phyloP scores from a whole-genome alignment of 2,113 vertebrate genomes.

The Silurus asotus region DNA sequence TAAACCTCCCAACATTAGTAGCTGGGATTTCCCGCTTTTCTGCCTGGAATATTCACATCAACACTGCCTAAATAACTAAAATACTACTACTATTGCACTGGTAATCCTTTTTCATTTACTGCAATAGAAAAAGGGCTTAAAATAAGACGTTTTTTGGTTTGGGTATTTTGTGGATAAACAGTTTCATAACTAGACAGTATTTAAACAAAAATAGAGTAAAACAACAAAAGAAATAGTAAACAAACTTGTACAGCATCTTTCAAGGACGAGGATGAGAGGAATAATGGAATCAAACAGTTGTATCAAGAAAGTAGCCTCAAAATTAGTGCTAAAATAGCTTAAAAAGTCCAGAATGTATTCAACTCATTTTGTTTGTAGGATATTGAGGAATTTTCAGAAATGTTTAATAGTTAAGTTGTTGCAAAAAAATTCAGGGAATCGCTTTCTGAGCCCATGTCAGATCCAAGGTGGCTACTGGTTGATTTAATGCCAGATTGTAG shows the following conservation, averaged over 20 bases:
- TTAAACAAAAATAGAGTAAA: neutral
- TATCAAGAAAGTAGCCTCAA: no score
- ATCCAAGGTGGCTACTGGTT: neutral
- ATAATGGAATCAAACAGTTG: no score
- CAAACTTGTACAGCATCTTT: neutral
- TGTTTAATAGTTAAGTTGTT: neutral
- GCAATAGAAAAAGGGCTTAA: neutral
- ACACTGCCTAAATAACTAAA: slow-evolving; percentile 32
- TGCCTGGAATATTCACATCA: slow-evolving; percentile 38
- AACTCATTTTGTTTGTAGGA: neutral
- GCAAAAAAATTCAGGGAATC: neutral
- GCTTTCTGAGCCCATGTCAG: neutral
- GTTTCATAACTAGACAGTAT: neutral
- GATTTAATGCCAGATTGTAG: neutral
- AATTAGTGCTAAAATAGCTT: neutral
- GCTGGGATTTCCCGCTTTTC: slow-evolving; percentile 44
- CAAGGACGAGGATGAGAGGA: no score
- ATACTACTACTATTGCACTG: slow-evolving; percentile 12
- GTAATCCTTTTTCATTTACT: neutral
- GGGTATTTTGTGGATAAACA: neutral
- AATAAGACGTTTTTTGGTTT: neutral
- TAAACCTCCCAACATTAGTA: neutral
- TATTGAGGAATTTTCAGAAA: neutral
- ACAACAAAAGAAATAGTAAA: neutral
- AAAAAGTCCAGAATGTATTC: neutral